Base-by-base conservation (phyloP, 2,888 invertebrate species). In the Mesopsocus fuscifrons region DNA sequence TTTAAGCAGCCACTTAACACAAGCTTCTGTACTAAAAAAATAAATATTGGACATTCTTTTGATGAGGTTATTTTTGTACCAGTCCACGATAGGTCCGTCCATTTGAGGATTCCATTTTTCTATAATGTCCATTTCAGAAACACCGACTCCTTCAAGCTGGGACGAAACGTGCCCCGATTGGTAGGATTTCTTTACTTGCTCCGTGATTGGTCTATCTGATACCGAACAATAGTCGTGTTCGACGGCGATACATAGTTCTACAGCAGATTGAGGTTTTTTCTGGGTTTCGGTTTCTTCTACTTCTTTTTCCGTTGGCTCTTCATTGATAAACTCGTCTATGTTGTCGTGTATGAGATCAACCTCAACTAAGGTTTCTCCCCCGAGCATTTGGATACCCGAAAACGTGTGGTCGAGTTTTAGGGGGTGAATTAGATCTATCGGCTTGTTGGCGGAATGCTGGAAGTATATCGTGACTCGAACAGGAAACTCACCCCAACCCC, bases 401-500 rank as follows among this genome's bases (percentile, higher is more conserved):
- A 77, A 78, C 21, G 79, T 77, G 48, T 78, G 68, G 59, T 91
- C 89, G 48, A 91, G 63, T 55, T 82, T 76, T 51, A 87, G 66
- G 52, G 74, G 71, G 59, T 91, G 91, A 42, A 80, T 71, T 11
- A 91, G 63, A 50, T 79, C 74, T 21, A 83, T 72, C 0, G 85
- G 81, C 47, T 83, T 77, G 58, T 89, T 84, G 13, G 75, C 59
- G 5, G 66, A 58, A 44, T 78, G 74, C 3, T 68, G 62, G 57
- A 91, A 91, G 59, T 78, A 79, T 2, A 91, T 64, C 57, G 84
- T 81, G 2, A 88, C 69, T 41, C 79, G 64, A 3, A 88, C 68
- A 0, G 84, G 83, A 63, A 91, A 91, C 64, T 91, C 89, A 9
- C 91, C 91, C 91, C 91, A 91, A 15, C 91, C 91, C 45, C 84